A percentile compares a stretch with the other conserved stretches of the same genome.
Conservation (phyloP, 1,140 invertebrate species). For the Drosophila mayri region DNA sequence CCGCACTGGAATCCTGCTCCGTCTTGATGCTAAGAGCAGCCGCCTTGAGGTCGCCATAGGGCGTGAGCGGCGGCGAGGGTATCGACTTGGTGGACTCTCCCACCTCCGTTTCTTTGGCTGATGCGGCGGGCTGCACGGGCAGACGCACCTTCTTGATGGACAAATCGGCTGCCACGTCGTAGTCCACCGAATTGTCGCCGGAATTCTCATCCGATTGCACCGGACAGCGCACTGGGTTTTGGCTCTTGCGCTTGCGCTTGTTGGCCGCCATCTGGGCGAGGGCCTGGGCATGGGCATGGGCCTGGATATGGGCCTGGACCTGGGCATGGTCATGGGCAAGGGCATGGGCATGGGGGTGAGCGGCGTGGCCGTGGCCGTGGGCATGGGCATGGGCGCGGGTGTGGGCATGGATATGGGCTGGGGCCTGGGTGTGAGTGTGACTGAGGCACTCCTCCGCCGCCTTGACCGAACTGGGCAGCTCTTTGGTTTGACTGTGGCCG, state of each 20-base stretch:
- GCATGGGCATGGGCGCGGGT: constrained; percentile 84
- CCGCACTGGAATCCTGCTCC: constrained; percentile 35
- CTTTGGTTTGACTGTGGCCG: constrained; percentile 87
- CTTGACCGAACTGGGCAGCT: constrained; percentile 81
- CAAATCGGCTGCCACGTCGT: constrained; percentile 85
- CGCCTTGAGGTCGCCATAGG: constrained; percentile 44
- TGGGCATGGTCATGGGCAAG: constrained; percentile 87
- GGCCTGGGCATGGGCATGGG: constrained; percentile 84
- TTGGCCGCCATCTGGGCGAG: constrained; percentile 75
- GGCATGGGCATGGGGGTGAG: constrained; percentile 13
- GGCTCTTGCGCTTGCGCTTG: constrained; percentile 95
- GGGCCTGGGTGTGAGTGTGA: constrained; percentile 84
- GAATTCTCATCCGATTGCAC: constrained; percentile 86
- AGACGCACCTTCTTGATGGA: constrained; percentile 80
- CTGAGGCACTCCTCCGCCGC: constrained; percentile 87
- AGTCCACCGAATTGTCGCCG: constrained; percentile 86
- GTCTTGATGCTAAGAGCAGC: constrained; percentile 43
- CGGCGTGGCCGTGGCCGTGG: constrained; percentile 45
- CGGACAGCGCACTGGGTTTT: constrained; percentile 94
- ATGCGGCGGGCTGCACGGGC: constrained; percentile 12
- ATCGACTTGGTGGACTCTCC: constrained; percentile 79
- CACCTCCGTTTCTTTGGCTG: constrained; percentile 64
- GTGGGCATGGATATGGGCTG: constrained; percentile 71
- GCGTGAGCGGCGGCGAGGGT: constrained; percentile 81
- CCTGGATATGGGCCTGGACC: constrained; percentile 82